Base-by-base conservation (phyloP, 2,113 vertebrate genomes). In the Sorex fumeus region DNA sequence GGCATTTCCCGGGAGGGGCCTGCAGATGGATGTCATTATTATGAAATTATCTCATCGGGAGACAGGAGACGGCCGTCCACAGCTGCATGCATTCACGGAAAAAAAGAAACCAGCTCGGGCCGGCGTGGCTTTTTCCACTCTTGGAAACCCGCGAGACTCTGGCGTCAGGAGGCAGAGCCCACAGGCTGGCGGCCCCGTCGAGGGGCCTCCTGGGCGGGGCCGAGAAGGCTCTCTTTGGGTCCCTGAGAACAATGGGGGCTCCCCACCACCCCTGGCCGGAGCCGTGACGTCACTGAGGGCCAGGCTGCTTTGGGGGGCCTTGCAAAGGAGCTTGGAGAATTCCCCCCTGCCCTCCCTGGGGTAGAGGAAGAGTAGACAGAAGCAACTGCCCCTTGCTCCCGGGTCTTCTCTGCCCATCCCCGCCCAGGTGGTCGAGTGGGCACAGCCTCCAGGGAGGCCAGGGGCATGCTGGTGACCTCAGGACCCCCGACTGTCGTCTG, bases 51-150 rank as follows among this genome's bases (percentile, higher is more conserved):
- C 81, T 93, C 96, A 94, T 90, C 84, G 90, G 71, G 84, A 85
- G 83, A 84, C 82, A 95, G 93, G 91, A 91, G 62, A 67, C 84
- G 88, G 82, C 67, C 89, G 82, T 90, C 90, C 92, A 85, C 86
- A 94, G 96, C 82, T 95, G 88, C 67, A 27, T 76, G 79, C 88
- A 90, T 85, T 95, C 60, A 79, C 28, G 88, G 91, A 96, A 97
- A 96, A 94, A 19, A 94, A 19, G 32, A 93, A 87, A 93, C 89
- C 43, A 85, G 81, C 88, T 88, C 82, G 93, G 95, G 88, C 71
- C 50, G 40, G 90, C 66, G 62, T 28, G 40, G 87, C 66, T 94
- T 94, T 96, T 96, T 91, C 96, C 90, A 94, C 3, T 2, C 71
- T 77, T 76, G 27, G 45, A 67, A 91, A 30, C 30, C 87, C 60